Evolutionary conservation across 2,888 invertebrate species (phyloP), one percentile per base, ranked within the genome.

Genomic region (Rotaria socialis): DNA sequence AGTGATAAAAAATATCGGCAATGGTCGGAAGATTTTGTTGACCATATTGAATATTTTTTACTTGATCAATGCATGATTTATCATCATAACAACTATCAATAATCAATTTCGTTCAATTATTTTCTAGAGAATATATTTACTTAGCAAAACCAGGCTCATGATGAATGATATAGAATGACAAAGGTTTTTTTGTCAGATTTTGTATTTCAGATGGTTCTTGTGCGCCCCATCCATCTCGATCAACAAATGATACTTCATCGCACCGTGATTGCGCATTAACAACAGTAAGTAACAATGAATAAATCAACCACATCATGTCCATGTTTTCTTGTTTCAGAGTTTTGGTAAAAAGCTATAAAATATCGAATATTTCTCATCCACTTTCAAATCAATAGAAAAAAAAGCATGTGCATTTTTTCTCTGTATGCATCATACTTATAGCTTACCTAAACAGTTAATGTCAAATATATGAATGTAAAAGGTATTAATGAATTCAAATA

Each of bases 21-120:
- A 88, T 88, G 88, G 0, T 92, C 90, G 90, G 91, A 43, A 93
- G 93, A 88, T 94, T 94, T 58, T 35, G 35, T 2, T 35, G 35
- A 35, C 2, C 2, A 35, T 35, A 35, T 35, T 35, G 35, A 35
- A 35, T 35, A 35, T 35, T 35, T 35, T 35, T 1, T 35, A 35
- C 35, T 35, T 35, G 35, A 11, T 74, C 41, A 16, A 84, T 87
- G 84, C 89, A 89, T n/a, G 86, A 75, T 11, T 60, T 52, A n/a
- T 85, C 52, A n/a, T 86, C 85, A 41, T 84, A 86, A 86, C 88
- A 89, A 47, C 67, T 67, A 35, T 19, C 16, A 41, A 35, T 35
- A 67, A 16, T 67, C 14, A 35, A 35, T 35, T 35, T 3, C 19
- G 7, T 10, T 19, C 6, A 27, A 10, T 5, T 35, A 67, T 35